Base-by-base conservation (phyloP, 2,888 invertebrate genomes). In the Gastracanthus pulcherrimus region DNA sequence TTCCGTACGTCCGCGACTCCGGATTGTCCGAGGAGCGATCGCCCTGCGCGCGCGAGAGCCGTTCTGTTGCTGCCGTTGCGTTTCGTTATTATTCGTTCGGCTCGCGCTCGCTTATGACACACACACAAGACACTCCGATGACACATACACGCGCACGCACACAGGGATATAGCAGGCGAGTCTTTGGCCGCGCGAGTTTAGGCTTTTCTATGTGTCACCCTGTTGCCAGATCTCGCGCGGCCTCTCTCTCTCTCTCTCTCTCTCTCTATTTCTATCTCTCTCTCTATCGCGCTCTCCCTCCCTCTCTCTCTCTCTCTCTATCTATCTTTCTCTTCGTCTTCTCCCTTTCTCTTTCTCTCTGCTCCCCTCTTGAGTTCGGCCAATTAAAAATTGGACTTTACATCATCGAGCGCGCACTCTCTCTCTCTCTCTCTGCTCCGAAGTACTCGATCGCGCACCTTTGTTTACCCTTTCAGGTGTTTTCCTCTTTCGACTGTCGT, bases 171-270 rank as follows among this genome's bases (percentile, higher is more conserved):
- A 26, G 55, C 55, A 19, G 55, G 23, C 23, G 51, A 19, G 3
- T 19, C 51, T 51, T 19, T 23, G 19, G 51, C 19, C n/a, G 51
- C n/a, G 51, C 23, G 26, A 55, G 55, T 55, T 55, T 55, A 19
- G n/a, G 55, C 55, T 55, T 55, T 55, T 55, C 9, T 9, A 55
- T 55, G 55, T 55, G 55, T 55, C 55, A 55, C 55, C 55, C 55
- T 55, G 55, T 55, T 55, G 55, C 55, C 55, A 55, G 55, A 55
- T 55, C 55, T 55, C 55, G 9, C 55, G 55, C 55, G 55, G 55
- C 55, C 55, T 55, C 55, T 19, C 23, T 26, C 26, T 55, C 23
- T 26, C 55, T 55, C 23, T 55, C n/a, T n/a, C 55, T 48, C 55
- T 23, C 19, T 23, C 4, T 51, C 51, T 51, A n/a, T n/a, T n/a